Evolutionary conservation across 2,797 vertebrate species (phyloP), one percentile per base, ranked within the genome.

Genomic region (Anguilla marmorata): DNA sequence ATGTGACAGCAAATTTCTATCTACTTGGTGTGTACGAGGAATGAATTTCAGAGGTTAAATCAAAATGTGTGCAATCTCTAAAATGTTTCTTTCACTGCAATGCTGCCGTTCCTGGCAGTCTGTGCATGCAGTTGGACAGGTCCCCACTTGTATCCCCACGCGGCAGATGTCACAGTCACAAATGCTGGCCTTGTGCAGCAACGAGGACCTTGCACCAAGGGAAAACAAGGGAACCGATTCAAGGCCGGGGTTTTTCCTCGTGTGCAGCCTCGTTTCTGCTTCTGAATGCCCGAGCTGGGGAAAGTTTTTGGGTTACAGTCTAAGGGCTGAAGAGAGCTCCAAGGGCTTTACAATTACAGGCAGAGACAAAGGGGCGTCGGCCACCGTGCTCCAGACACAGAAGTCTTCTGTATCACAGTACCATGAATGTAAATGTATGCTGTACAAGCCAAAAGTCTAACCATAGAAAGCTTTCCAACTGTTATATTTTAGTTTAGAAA

Each of bases 181-280:
- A 86, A 86, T 69, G 52, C 24, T 27, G 86, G 11, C 30, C 86
- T 37, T 79, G 41, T 86, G 50, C 14, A 14, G 63, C 50, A 85
- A 30, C 37, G 27, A 72, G 48, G 41, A 69, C 37, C 24, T 76
- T 45, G 11, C 1, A n/a, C 52, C 63, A 85, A 86, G 30, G 9
- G 14, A 86, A 50, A 87, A 89, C 87, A 88, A 87, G 74, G 82
- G 9, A n/a, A 86, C 24, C 37, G 30, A 56, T 89, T 66, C 66
- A 45, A 45, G 27, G 33, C 30, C 37, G 27, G n/a, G n/a, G 8
- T 45, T 54, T 69, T 86, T 83, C 76, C 30, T 6, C 50, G 21
- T 50, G 41, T 14, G 30, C 14, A 1, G 24, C 14, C 45, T 60
- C 41, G 3, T 48, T 37, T 86, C 63, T 14, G n/a, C 56, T 83